A percentile compares a stretch with the other conserved stretches of the same genome.
Conservation (phyloP, 2,888 invertebrate species). For the Lucinisca nassula region DNA sequence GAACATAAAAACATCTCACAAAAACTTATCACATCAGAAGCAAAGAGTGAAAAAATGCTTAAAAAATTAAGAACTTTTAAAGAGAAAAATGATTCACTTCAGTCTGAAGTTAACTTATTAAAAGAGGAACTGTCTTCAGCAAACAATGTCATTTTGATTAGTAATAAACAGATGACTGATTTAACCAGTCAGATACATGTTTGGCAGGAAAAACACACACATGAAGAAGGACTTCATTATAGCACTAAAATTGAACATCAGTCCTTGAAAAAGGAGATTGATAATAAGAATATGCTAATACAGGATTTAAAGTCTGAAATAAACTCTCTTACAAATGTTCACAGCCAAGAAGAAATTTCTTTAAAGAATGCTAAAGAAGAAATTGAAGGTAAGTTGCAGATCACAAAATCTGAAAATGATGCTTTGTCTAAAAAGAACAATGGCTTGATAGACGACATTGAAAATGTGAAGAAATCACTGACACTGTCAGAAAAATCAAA, state of each 20-base stretch:
- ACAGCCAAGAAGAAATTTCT: background rate
- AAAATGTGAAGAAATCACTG: background rate
- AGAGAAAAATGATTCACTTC: constrained; percentile 87
- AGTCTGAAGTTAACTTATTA: constrained; percentile 55
- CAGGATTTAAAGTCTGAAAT: background rate
- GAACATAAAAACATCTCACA: constrained; percentile 24
- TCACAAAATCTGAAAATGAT: background rate
- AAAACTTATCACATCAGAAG: constrained; percentile 30
- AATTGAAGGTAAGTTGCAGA: background rate
- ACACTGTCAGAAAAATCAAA: background rate
- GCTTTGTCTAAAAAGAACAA: background rate
- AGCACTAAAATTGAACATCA: constrained; percentile 29
- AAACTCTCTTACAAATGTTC: background rate
- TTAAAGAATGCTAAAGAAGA: constrained; percentile 36
- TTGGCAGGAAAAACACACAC: constrained; percentile 33
- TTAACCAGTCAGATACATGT: constrained; percentile 27
- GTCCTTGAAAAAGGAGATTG: constrained; percentile 65
- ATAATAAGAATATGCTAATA: constrained; percentile 24
- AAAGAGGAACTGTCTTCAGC: constrained; percentile 44
- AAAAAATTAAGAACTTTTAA: constrained; percentile 96
- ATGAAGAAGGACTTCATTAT: constrained; percentile 30
- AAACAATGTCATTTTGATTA: constrained; percentile 46
- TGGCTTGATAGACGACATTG: background rate
- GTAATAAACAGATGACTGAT: constrained; percentile 1
- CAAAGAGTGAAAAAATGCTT: constrained; percentile 89